Evolutionary conservation across 1,140 invertebrate genomes (phyloP), one percentile per base, ranked within the genome.

Genomic region (Pararge aegeria): DNA sequence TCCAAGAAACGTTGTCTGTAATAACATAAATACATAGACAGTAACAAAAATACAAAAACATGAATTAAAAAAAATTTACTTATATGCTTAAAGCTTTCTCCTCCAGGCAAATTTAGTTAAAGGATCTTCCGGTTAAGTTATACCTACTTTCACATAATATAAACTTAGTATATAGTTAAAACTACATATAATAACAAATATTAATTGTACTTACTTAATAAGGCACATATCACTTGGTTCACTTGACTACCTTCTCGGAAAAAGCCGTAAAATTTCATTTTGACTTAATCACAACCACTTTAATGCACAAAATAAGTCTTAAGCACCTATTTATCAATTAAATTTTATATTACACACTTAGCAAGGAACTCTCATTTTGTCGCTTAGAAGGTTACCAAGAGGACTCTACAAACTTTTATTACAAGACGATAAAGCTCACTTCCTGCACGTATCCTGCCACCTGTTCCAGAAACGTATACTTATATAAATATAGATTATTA

Each of bases 211-310:
- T 80, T 72, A 80, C 78, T 76, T 16, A 79, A 64, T 19, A 83
- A 15, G 5, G 78, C 80, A 58, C 78, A 80, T 66, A 83, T 68
- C 42, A 80, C 61, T 54, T 83, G 78, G 55, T 83, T 80, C 6
- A 78, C 55, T 37, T 73, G 70, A 38, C 76, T 80, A 0, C 76
- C 74, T 15, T 53, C 42, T 13, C 50, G 4, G 12, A 64, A 64
- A 3, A 53, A n/a, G 9, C 53, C 29, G 18, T 40, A 34, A 42
- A 27, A 42, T 15, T 53, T 63, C 55, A 63, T 63, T 53, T 56
- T 63, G 38, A 10, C 2, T 42, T 16, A 15, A 5, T 34, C 30
- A 34, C 30, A 6, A 7, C 30, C 30, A 34, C 30, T 34, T 27
- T 7, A 27, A 27, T 34, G 24, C 24, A 24, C 24, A 4, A 24